Conservation (phyloP, 2,888 invertebrate species). For the Slavum lentiscoides region DNA sequence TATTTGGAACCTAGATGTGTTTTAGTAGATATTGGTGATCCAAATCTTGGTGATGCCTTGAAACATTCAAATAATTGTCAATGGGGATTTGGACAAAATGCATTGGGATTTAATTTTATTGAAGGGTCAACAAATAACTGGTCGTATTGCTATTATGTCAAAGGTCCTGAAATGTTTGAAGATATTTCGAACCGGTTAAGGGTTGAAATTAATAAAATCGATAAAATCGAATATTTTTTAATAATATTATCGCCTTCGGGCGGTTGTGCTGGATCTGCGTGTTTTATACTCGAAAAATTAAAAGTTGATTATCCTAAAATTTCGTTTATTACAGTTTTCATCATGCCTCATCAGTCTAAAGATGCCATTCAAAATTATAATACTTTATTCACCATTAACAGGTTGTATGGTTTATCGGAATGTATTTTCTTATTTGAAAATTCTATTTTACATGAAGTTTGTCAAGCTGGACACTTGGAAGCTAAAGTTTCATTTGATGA, state of each 20-base stretch:
- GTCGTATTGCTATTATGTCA: conserved; percentile 44
- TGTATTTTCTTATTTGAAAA: conserved; percentile 47
- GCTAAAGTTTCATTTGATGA: conserved; percentile 39
- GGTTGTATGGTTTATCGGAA: conserved; percentile 34
- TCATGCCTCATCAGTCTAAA: conserved; percentile 43
- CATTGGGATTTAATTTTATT: conserved; percentile 40
- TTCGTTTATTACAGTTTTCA: conserved; percentile 29
- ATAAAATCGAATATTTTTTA: conserved; percentile 44
- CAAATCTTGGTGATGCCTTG: conserved; percentile 18
- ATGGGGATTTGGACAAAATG: conserved; percentile 45
- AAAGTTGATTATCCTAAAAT: conserved; percentile 38
- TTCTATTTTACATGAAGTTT: conserved; percentile 45
- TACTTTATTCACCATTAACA: conserved; percentile 40
- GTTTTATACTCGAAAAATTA: conserved; percentile 47
- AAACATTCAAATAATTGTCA: conserved; percentile 11
- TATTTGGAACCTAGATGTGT: conserved; percentile 45
- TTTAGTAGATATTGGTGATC: conserved; percentile 38
- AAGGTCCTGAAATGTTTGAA: conserved; percentile 48
- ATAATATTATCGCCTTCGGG: conserved; percentile 44
- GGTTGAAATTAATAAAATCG: conserved; percentile 37
- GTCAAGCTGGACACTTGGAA: conserved; percentile 40
- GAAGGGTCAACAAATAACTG: conserved; percentile 48
- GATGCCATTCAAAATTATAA: conserved; percentile 51
- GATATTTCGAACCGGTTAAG: conserved; percentile 39
- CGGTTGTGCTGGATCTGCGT: conserved; percentile 47